Conservation (phyloP, 2,888 invertebrate species). For the Cloeon dipterum region DNA sequence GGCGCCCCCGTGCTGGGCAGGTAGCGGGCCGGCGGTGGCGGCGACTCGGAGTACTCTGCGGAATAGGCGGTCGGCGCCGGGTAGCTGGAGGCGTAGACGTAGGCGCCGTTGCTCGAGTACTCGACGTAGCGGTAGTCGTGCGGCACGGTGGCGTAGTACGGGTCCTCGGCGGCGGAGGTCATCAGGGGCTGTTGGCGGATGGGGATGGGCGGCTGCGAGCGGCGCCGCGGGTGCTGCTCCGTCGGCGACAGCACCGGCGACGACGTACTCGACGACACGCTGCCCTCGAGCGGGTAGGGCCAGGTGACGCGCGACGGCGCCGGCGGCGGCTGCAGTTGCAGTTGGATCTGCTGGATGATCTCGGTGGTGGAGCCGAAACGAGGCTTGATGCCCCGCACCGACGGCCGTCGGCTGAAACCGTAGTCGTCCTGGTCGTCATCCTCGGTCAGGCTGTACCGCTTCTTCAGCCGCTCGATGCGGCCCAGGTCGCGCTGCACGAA, state of each 20-base stretch:
- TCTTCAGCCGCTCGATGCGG: constrained; percentile 58
- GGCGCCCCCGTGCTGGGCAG: constrained; percentile 4
- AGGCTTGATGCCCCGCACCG: constrained; percentile 74
- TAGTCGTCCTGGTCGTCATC: constrained; percentile 74
- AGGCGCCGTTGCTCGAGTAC: constrained; percentile 2
- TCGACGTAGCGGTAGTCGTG: constrained; percentile 2
- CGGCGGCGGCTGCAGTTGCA: constrained; percentile 29
- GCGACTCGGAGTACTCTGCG: constrained; percentile 3
- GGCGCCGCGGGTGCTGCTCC: not conserved
- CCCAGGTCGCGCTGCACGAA: constrained; percentile 69
- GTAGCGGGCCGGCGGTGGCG: constrained; percentile 1
- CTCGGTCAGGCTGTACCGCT: constrained; percentile 27
- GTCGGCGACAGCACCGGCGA: constrained; percentile 1
- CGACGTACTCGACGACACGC: not conserved
- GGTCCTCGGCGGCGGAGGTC: not conserved
- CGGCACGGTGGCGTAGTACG: constrained; percentile 2
- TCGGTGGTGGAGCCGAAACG: constrained; percentile 59
- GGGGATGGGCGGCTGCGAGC: not conserved
- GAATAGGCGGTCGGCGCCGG: constrained; percentile 7
- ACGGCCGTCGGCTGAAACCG: constrained; percentile 71
- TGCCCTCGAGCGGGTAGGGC: constrained; percentile 29
- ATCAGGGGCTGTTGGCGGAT: not conserved
- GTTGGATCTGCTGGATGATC: constrained; percentile 59
- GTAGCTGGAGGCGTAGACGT: constrained; percentile 9
- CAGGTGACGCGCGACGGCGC: constrained; percentile 25